Percentiles rank a stretch among this genome's conserved stretches.
These are phyloP conservation scores for Micromesistius poutassou DNA, from an alignment of 2,797 vertebrate genomes.

Conservation along the genomic window DNA sequence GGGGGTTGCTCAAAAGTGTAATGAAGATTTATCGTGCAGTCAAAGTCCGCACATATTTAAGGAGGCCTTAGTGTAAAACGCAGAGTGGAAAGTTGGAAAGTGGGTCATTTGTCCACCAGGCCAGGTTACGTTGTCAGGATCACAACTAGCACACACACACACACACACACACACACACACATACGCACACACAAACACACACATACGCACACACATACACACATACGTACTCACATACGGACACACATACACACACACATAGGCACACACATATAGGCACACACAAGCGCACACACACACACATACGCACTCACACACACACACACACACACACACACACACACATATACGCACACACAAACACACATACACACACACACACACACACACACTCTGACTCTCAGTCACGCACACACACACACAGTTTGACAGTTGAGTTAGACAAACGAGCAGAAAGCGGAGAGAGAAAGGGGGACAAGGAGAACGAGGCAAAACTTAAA, in stretches of 20 bases:
- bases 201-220: no score
- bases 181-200: neutral
- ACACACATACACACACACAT: neutral
- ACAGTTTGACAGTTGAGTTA: neutral
- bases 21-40: neutral
- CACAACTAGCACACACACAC: neutral
- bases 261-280: neutral
- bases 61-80: neutral
- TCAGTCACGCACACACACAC: neutral
- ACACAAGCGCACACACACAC: neutral
- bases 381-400: no score
- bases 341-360: no score
- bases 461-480: neutral
- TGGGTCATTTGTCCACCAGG: conserved; percentile 1
- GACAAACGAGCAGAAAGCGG: neutral
- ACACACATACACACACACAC: neutral
- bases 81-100: neutral
- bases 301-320: neutral
- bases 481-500: conserved; percentile 1
- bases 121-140: neutral
- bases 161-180: neutral
- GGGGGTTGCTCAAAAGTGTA: neutral
- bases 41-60: neutral
- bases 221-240: no score
- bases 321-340: neutral